Evolutionary conservation across 92 coral and sea anemone species (phyloP).

Genomic region (Phenganax stokvisi): DNA sequence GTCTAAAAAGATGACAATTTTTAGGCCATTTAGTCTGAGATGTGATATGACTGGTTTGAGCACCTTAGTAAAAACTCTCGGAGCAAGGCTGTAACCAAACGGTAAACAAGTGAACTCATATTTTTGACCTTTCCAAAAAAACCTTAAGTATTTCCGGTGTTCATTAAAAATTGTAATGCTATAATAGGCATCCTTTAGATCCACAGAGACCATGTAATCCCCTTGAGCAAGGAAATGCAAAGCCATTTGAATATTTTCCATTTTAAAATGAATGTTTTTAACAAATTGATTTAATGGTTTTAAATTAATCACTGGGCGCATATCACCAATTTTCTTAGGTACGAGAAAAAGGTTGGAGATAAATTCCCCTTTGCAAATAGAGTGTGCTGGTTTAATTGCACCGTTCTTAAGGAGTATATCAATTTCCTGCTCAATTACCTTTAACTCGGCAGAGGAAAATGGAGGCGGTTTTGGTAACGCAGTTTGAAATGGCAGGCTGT

Average conservation of each 20-base stretch:
- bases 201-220: constrained; percentile 47
- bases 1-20: constrained; percentile 2
- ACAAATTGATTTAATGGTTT: constrained; percentile 46
- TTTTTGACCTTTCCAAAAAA: constrained; percentile 21
- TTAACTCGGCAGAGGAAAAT: not conserved
- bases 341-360: constrained; percentile 9
- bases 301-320: constrained; percentile 44
- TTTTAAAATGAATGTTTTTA: constrained; percentile 54
- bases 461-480: too few species aligned
- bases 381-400: not conserved
- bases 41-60: constrained; percentile 45
- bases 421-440: constrained; percentile 4
- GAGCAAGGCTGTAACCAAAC: constrained; percentile 56
- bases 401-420: not conserved
- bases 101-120: constrained; percentile 58
- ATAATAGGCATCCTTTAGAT: constrained; percentile 54
- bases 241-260: constrained; percentile 49
- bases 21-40: constrained; percentile 21
- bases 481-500: too few species aligned
- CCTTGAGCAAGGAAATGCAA: constrained; percentile 31
- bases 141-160: constrained; percentile 50
- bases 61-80: constrained; percentile 57
- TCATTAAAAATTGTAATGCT: constrained; percentile 46
- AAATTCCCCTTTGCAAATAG: not conserved
- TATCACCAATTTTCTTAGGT: constrained; percentile 42